phyloP scores from a whole-genome alignment of 2,113 vertebrate species.

The Oceanodroma tethys region DNA sequence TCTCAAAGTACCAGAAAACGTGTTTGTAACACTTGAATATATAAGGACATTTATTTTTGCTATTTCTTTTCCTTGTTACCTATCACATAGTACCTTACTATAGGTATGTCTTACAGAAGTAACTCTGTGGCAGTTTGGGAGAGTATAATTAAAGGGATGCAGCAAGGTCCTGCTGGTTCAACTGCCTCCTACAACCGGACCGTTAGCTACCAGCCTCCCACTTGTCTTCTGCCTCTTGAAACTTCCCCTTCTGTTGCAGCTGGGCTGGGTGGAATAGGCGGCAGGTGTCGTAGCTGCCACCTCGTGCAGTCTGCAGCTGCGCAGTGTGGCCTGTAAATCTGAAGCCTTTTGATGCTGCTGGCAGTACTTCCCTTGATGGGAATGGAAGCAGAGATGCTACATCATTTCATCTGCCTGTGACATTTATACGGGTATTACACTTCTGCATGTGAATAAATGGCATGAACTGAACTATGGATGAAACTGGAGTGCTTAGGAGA shows the following conservation, averaged over 20 bases:
- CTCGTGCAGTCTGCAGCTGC: background rate
- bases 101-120: background rate
- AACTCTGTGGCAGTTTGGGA: background rate
- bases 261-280: background rate
- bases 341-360: background rate
- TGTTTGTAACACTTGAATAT: background rate
- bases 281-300: background rate
- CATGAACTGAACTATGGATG: background rate
- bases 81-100: background rate
- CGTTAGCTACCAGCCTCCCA: rapidly evolving
- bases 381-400: background rate
- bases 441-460: background rate
- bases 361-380: background rate
- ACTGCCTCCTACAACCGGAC: background rate
- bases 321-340: background rate
- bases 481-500: background rate
- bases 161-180: background rate
- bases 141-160: background rate
- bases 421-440: background rate
- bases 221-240: background rate
- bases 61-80: background rate
- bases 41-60: background rate
- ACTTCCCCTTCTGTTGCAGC: background rate
- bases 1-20: background rate
- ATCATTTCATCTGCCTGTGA: background rate